Evolutionary conservation across 2,113 vertebrate genomes (phyloP).

Genomic region (Catharus minimus): DNA sequence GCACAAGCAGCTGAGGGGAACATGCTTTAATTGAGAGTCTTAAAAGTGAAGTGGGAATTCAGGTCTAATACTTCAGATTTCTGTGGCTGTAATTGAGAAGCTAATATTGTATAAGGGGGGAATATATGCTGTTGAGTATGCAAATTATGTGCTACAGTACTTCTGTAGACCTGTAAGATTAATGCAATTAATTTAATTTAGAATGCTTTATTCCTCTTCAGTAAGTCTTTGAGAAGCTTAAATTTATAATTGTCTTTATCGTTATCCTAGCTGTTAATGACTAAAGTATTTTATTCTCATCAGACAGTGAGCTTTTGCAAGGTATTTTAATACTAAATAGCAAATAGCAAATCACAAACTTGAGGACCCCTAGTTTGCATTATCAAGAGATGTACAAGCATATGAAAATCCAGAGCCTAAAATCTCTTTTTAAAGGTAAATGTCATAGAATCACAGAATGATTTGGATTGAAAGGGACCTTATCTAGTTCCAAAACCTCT

Average conservation of each 20-base stretch:
- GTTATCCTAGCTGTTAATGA: background rate
- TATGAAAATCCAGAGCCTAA: background rate
- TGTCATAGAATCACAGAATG: background rate
- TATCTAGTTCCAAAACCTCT: background rate
- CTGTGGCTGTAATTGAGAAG: slow-evolving; percentile 32
- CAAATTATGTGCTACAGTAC: background rate
- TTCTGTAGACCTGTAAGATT: background rate
- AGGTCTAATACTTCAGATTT: background rate
- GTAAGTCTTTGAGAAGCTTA: background rate
- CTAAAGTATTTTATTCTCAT: background rate
- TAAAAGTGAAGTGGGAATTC: slow-evolving; percentile 19
- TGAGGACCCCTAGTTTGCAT: background rate
- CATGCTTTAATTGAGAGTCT: background rate
- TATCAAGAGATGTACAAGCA: background rate
- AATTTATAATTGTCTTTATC: background rate
- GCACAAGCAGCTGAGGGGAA: background rate
- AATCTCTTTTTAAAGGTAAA: background rate
- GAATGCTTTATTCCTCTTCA: background rate
- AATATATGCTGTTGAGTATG: background rate
- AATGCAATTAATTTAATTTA: background rate
- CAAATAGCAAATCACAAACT: background rate
- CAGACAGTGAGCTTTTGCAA: background rate
- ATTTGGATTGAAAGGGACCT: background rate
- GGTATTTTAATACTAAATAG: background rate
- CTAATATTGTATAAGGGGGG: background rate